Percentiles rank a stretch among this genome's conserved stretches.
Evolutionary conservation across 2,797 vertebrate genomes (phyloP).

Genomic region (Champsocephalus gunnari): DNA sequence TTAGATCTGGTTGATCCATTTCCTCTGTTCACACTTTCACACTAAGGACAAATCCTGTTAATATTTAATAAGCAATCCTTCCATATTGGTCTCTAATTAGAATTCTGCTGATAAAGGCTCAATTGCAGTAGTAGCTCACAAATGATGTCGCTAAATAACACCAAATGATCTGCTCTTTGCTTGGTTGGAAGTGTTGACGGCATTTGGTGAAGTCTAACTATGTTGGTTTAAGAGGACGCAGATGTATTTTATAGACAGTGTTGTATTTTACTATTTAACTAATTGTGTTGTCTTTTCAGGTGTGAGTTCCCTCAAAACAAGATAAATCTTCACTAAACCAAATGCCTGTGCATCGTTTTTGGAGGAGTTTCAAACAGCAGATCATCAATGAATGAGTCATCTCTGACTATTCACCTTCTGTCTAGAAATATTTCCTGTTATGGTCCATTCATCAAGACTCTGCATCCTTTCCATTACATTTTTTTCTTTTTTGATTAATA

Average conservation of each 20-base stretch:
- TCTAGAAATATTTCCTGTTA: not conserved
- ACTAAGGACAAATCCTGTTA: not conserved
- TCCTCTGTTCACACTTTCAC: not conserved
- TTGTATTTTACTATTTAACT: not conserved
- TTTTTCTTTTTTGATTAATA: constrained; percentile 10
- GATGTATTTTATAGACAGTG: not conserved
- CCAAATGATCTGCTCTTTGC: not conserved
- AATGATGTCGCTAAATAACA: constrained; percentile 8
- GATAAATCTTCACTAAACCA: constrained; percentile 40
- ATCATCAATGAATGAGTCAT: constrained; percentile 1
- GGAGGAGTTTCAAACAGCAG: not conserved
- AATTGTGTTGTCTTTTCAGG: constrained; percentile 48
- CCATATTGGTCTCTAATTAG: not conserved
- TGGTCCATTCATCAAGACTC: not conserved
- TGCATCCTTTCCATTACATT: not conserved
- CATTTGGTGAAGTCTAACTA: not conserved
- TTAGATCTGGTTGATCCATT: not conserved
- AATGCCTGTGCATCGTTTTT: not conserved
- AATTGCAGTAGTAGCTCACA: not conserved
- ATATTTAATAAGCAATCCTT: not conserved
- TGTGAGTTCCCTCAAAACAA: constrained; percentile 54
- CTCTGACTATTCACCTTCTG: not conserved
- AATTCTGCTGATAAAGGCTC: not conserved
- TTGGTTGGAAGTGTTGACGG: not conserved
- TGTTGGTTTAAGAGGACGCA: not conserved